These are phyloP conservation scores for Aricia artaxerxes DNA, from an alignment of 2,888 invertebrate species.

Conservation along the genomic window DNA sequence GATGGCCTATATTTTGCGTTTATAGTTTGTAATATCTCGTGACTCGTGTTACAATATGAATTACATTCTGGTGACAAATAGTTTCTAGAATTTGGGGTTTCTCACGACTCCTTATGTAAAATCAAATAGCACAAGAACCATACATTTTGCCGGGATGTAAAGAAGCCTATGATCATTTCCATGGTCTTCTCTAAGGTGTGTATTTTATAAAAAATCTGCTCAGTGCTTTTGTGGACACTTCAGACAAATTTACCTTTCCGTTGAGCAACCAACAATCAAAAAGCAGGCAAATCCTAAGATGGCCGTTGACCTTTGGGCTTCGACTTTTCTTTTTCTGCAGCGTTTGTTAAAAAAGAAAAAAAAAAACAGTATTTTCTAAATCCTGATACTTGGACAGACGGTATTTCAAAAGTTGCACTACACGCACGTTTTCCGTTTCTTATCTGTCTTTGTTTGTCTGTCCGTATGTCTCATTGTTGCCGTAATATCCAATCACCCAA, in stretches of 20 bases:
- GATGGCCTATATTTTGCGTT: constrained; percentile 28
- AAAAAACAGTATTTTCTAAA: not conserved
- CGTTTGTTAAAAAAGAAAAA: not conserved
- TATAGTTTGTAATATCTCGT: not conserved
- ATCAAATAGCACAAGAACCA: not conserved
- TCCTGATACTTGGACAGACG: not conserved
- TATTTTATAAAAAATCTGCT: too few species aligned
- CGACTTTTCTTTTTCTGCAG: not conserved
- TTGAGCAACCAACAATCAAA: too few species aligned
- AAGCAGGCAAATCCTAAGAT: too few species aligned
- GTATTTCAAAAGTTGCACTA: not conserved
- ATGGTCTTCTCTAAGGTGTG: not conserved
- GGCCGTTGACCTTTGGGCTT: not conserved
- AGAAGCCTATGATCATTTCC: not conserved
- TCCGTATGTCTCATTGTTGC: not conserved
- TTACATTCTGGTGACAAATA: not conserved
- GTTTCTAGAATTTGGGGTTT: not conserved
- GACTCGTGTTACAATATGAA: not conserved
- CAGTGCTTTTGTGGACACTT: too few species aligned
- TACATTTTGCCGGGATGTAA: not conserved
- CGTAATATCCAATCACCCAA: not conserved
- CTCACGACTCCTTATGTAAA: too few species aligned
- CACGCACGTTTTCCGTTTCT: not conserved
- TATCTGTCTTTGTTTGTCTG: not conserved
- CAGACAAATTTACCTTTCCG: too few species aligned